These are phyloP conservation scores for Tipula lateralis DNA, from an alignment of 2,888 invertebrate species.

Conservation along the genomic window DNA sequence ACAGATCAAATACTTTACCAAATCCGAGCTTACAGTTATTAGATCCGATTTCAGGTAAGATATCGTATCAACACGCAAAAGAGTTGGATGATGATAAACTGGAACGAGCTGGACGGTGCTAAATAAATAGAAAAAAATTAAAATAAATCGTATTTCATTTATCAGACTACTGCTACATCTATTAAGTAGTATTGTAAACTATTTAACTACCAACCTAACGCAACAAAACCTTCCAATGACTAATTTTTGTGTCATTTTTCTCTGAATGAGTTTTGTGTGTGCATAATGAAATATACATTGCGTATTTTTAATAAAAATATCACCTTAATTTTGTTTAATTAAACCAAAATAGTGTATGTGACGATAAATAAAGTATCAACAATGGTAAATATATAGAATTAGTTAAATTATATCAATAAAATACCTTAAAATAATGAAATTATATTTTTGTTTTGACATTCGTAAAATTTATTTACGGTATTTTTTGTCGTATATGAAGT, in stretches of 20 bases:
- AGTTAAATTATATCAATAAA: background rate
- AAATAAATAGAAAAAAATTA: background rate
- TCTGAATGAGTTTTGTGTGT: background rate
- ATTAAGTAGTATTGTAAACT: background rate
- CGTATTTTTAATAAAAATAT: background rate
- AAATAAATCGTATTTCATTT: background rate
- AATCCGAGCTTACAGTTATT: conserved; percentile 65
- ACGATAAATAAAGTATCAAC: background rate
- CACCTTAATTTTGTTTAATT: background rate
- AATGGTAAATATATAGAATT: background rate
- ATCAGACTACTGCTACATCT: background rate
- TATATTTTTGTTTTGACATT: background rate
- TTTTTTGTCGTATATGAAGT: background rate
- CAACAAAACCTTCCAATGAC: background rate
- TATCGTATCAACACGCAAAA: conserved; percentile 70
- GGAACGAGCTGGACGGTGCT: conserved; percentile 44
- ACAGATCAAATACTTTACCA: conserved; percentile 69
- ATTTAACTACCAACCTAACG: background rate
- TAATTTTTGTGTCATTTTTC: background rate
- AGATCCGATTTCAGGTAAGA: conserved; percentile 49
- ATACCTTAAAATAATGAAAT: background rate
- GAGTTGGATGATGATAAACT: conserved; percentile 43
- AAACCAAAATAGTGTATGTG: background rate
- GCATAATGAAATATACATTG: background rate
- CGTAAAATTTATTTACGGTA: background rate